A percentile compares a stretch with the other conserved stretches of the same genome.
These are phyloP conservation scores for Zaprionus taronus DNA, from an alignment of 1,140 invertebrate genomes.

Conservation along the genomic window DNA sequence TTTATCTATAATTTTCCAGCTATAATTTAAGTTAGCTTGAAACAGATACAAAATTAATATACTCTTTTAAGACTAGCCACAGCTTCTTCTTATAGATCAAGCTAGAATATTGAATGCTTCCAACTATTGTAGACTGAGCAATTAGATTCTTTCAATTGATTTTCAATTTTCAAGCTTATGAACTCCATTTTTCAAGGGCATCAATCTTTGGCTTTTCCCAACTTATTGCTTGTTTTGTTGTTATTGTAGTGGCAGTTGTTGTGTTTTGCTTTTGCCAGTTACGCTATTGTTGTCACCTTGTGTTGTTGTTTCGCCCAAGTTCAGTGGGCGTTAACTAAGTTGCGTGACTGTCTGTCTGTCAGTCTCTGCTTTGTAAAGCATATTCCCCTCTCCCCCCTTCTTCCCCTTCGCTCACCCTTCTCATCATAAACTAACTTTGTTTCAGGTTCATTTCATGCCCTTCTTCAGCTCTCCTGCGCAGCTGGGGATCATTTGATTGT, in stretches of 20 bases:
- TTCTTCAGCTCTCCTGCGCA: constrained; percentile 32
- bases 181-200: constrained; percentile 17
- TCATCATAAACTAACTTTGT: constrained; percentile 41
- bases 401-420: neutral
- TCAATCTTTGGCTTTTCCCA: constrained; percentile 38
- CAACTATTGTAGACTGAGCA: too few relatives aligned
- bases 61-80: too few relatives aligned
- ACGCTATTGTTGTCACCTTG: constrained; percentile 35
- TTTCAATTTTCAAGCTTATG: neutral
- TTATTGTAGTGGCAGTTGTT: constrained; percentile 12
- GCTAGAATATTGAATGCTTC: too few relatives aligned
- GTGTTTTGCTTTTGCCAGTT: constrained; percentile 29
- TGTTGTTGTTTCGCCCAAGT: constrained; percentile 25
- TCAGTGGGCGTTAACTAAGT: constrained; percentile 25
- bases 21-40: too few relatives aligned
- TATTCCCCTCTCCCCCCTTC: neutral
- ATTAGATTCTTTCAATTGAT: neutral
- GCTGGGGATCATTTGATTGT: constrained; percentile 76
- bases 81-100: too few relatives aligned
- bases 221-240: constrained; percentile 4
- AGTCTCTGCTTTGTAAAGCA: neutral
- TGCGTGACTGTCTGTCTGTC: neutral
- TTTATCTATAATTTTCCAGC: too few relatives aligned
- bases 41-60: too few relatives aligned
- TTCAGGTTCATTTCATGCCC: constrained; percentile 44